phyloP scores from a whole-genome alignment of 2,797 vertebrate genomes.

The Peromyscus aztecus region DNA sequence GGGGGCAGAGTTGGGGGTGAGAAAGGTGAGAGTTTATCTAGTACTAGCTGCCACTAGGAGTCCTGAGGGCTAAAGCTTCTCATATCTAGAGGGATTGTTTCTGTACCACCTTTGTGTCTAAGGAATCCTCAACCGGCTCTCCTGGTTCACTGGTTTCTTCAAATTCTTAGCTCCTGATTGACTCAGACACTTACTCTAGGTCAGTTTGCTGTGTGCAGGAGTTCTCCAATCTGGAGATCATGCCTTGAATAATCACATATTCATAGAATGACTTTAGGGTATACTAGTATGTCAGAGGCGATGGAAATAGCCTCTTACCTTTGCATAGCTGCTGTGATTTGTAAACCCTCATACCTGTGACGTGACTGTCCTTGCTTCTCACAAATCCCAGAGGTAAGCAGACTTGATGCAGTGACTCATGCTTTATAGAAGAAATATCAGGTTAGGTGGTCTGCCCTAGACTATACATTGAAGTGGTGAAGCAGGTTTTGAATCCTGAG shows the following conservation, averaged over 20 bases:
- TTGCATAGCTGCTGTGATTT: constrained; percentile 15
- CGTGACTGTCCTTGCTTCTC: not conserved
- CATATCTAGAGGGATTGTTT: not conserved
- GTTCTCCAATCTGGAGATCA: not conserved
- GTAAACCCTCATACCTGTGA: not conserved
- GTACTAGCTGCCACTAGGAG: not conserved
- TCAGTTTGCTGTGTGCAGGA: not conserved
- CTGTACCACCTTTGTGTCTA: not conserved
- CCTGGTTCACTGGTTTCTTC: not conserved
- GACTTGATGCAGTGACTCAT: not conserved
- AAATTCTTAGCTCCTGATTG: not conserved
- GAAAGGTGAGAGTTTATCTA: not conserved
- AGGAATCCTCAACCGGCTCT: not conserved
- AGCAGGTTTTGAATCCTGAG: not conserved
- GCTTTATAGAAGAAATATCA: constrained; percentile 28
- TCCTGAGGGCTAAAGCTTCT: not conserved
- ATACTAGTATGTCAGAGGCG: constrained; percentile 5
- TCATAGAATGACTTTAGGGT: not conserved
- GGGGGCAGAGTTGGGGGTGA: not conserved
- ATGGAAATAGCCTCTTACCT: not conserved
- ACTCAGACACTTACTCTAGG: not conserved
- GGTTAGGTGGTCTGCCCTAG: not conserved
- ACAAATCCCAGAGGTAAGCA: not conserved
- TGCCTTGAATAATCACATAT: not conserved
- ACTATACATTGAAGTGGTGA: not conserved